Percentiles rank a stretch among this genome's conserved stretches.
These are phyloP conservation scores for Meloidogyne hapla DNA, from an alignment of 1,140 invertebrate genomes.

Conservation along the genomic window DNA sequence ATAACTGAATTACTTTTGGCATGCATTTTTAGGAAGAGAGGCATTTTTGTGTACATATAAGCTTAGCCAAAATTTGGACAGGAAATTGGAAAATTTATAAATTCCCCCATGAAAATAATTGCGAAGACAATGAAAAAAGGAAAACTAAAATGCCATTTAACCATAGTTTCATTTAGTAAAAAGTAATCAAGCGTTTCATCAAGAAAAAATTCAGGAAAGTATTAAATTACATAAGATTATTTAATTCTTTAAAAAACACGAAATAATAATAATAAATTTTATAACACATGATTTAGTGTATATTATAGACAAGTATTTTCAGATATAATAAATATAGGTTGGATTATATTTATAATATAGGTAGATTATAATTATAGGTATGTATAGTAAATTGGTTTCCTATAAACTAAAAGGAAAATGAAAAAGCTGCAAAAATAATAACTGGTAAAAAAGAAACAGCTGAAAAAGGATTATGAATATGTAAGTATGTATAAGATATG, in stretches of 20 bases:
- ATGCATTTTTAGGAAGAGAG: neutral
- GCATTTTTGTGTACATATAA: neutral
- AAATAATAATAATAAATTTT: too few species aligned
- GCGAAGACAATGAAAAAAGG: neutral
- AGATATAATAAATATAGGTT: too few species aligned
- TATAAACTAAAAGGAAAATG: neutral
- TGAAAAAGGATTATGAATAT: conserved; percentile 1
- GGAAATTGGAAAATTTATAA: neutral
- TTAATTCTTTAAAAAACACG: too few species aligned
- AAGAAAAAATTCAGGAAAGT: too few species aligned
- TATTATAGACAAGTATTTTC: too few species aligned
- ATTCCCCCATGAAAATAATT: neutral
- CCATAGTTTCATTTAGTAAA: neutral
- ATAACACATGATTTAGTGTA: too few species aligned
- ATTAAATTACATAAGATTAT: too few species aligned
- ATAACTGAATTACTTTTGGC: conserved; percentile 5
- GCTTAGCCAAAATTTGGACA: neutral
- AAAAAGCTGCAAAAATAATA: neutral
- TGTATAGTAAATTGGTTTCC: neutral
- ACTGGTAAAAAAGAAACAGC: neutral
- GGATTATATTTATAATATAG: neutral
- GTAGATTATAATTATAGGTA: neutral
- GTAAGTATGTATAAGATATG: neutral
- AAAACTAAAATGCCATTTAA: neutral
- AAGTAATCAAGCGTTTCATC: neutral